phyloP scores from a whole-genome alignment of 2,888 invertebrate species.

The Eupithecia subfuscata region DNA sequence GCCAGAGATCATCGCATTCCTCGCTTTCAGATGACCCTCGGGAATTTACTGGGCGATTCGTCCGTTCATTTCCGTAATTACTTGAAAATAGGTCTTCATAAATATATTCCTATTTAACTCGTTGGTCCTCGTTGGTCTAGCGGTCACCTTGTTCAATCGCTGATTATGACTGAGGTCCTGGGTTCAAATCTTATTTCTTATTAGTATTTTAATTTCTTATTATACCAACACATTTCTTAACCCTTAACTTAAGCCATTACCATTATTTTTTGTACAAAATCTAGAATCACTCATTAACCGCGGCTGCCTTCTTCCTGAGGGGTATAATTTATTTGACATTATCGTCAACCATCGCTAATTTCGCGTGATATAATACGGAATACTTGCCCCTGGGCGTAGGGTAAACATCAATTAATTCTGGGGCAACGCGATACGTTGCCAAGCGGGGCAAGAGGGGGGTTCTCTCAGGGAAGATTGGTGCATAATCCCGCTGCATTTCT shows the following conservation, averaged over 20 bases:
- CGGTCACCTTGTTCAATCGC: too few species aligned
- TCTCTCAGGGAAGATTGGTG: constrained; percentile 73
- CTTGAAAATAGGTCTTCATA: constrained; percentile 23
- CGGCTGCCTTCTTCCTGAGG: constrained; percentile 46
- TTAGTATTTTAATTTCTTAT: neutral
- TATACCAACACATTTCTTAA: neutral
- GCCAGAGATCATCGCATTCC: constrained; percentile 65
- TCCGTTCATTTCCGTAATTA: constrained; percentile 33
- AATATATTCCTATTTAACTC: neutral
- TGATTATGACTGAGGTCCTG: too few species aligned
- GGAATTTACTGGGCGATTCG: constrained; percentile 58
- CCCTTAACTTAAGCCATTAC: constrained; percentile 18
- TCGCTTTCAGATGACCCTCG: constrained; percentile 49
- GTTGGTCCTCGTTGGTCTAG: too few species aligned
- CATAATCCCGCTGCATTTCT: constrained; percentile 78
- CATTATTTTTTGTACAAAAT: constrained; percentile 38
- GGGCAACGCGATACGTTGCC: constrained; percentile 73
- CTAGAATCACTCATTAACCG: neutral
- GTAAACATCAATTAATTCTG: constrained; percentile 82
- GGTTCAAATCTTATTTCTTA: too few species aligned
- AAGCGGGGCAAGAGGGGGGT: constrained; percentile 55
- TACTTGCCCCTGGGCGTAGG: constrained; percentile 68
- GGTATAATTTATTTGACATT: constrained; percentile 75
- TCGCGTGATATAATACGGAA: constrained; percentile 73
- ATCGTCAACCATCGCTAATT: constrained; percentile 70